Evolutionary conservation across 2,888 invertebrate genomes (phyloP).

Genomic region (Caenorhabditis panamensis): DNA sequence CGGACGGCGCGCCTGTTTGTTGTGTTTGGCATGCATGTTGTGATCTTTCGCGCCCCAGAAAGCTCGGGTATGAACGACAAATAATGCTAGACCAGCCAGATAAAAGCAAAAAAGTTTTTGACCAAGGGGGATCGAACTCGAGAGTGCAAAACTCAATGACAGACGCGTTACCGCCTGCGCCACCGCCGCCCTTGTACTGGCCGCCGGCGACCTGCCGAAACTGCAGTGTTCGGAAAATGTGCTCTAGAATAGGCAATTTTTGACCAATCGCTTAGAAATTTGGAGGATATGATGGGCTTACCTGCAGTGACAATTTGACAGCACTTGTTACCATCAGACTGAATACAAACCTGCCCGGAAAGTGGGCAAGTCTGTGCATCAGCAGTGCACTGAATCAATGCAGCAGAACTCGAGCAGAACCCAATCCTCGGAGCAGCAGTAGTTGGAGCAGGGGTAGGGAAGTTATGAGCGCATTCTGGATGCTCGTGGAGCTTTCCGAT

Average conservation of each 20-base stretch:
- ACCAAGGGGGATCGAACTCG: too few species aligned
- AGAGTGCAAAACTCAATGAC: too few species aligned
- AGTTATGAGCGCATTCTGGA: constrained; percentile 73
- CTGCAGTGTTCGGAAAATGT: too few species aligned
- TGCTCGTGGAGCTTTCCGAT: constrained; percentile 75
- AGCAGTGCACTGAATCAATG: constrained; percentile 78
- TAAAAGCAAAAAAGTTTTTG: too few species aligned
- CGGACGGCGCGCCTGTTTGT: constrained; percentile 50
- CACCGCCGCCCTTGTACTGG: too few species aligned
- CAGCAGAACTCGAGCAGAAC: constrained; percentile 72
- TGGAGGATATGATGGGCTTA: constrained; percentile 30
- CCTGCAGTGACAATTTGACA: constrained; percentile 78
- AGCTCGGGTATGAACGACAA: constrained; percentile 12
- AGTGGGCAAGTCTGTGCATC: constrained; percentile 77
- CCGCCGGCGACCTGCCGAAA: too few species aligned
- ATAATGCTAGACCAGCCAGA: not conserved
- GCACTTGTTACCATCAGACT: constrained; percentile 78
- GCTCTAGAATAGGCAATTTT: too few species aligned
- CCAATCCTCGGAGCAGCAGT: constrained; percentile 66
- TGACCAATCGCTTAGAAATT: too few species aligned
- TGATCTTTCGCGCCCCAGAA: constrained; percentile 38
- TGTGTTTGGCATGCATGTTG: constrained; percentile 18
- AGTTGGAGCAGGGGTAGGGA: constrained; percentile 58
- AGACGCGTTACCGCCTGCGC: too few species aligned
- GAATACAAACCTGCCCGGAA: constrained; percentile 78